phyloP scores from a whole-genome alignment of 2,797 vertebrate genomes.

The Trachops cirrhosus region DNA sequence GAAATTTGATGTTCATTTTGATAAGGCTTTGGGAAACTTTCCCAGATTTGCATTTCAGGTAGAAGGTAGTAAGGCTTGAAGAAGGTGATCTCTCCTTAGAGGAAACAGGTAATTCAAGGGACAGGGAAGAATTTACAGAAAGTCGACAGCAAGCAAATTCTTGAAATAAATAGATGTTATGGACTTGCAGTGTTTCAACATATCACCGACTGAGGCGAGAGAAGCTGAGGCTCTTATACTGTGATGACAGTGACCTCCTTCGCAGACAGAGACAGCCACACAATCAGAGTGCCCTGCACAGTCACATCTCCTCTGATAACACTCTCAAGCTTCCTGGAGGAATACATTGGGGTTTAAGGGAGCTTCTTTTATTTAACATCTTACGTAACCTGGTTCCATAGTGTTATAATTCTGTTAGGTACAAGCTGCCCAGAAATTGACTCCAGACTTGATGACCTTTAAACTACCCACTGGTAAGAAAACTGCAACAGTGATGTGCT shows the following conservation, averaged over 20 bases:
- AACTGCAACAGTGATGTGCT: rapidly evolving
- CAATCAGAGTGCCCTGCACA: background rate
- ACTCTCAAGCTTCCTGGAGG: background rate
- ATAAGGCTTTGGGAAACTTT: background rate
- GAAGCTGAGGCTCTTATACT: rapidly evolving
- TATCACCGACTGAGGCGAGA: rapidly evolving
- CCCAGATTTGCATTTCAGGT: background rate
- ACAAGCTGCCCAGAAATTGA: background rate
- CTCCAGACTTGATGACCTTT: background rate
- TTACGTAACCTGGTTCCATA: background rate
- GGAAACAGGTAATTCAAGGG: background rate
- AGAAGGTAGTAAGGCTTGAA: background rate
- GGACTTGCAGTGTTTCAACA: rapidly evolving
- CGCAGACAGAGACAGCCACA: rapidly evolving
- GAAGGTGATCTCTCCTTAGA: background rate
- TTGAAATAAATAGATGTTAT: background rate
- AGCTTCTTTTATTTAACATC: background rate
- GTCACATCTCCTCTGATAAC: background rate
- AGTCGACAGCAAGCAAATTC: background rate
- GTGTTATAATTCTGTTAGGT: background rate
- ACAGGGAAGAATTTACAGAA: background rate
- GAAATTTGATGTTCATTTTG: background rate
- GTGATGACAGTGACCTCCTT: rapidly evolving
- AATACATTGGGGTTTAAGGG: rapidly evolving
- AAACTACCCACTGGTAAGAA: background rate